Evolutionary conservation across 1,140 invertebrate species (phyloP), one percentile per base, ranked within the genome.

Genomic region (Zaprionus africanus): DNA sequence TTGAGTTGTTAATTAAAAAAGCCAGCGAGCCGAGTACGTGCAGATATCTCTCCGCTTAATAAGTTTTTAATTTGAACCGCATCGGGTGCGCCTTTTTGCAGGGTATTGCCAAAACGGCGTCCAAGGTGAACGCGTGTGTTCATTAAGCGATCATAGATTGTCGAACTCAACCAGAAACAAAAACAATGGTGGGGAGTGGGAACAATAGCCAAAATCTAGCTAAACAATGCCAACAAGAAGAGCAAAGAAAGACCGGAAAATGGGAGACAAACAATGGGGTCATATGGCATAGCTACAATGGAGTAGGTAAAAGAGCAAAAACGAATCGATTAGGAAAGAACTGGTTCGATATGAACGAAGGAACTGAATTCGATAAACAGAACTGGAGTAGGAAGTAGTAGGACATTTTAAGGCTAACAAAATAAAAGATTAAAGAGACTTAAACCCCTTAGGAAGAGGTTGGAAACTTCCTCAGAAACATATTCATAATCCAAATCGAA

Each of bases 1-100:
- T 88, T 88, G 85, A 88, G 85, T 81, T 88, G 81, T 88, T 88
- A 88, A 88, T 88, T 88, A 83, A 88, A 84, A 83, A 81, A 69
- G 22, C 46, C 34, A 64, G 34, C 76, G 26, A 36, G 4, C 38
- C 9, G 60, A 87, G 46, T 51, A 51, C 84, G 84, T 87, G 81
- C 84, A 81, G 68, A 81, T 73, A 81, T 78, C 75, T 70, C 59
- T 66, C 41, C 34, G 76, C 31, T 70, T 78, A 73, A 78, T 73
- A 65, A 78, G 46, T 74, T 77, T 80, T 80, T 78, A 60, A 51
- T 76, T 71, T 61, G 31, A 34, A 49, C 28, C 28, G 28, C 28
- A 31, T 31, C 26, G 63, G 43, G 54, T 68, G 64, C 76, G 68
- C 62, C 76, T 58, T 11, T 43, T 17, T 34, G 31, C 36, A 46